Evolutionary conservation across 2,113 vertebrate species (phyloP).

Genomic region (Triplophysa dalaica): DNA sequence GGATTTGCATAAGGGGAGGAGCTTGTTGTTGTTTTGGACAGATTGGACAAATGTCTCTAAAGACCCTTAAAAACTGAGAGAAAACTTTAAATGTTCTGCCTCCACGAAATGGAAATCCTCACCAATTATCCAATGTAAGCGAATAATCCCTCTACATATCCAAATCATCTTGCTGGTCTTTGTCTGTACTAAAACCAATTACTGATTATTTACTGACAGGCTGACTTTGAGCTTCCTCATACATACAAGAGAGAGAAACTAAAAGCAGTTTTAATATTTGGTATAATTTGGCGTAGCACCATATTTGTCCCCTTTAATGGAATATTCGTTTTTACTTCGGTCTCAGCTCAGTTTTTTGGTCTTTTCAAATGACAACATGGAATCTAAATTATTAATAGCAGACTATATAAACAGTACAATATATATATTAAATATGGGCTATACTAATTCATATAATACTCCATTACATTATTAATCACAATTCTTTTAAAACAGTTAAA

Average conservation of each 20-base stretch:
- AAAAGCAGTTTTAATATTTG: too few species aligned
- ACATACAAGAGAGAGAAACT: too few species aligned
- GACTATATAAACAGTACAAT: neutral
- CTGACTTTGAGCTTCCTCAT: neutral
- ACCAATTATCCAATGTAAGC: neutral
- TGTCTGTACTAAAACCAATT: neutral
- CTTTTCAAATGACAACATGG: neutral
- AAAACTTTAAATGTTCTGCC: neutral
- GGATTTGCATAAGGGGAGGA: neutral
- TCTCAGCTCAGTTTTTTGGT: neutral
- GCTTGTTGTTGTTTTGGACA: neutral
- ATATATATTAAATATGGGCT: neutral
- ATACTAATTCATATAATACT: neutral
- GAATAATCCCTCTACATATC: neutral
- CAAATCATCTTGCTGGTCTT: neutral
- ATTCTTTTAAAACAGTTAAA: neutral
- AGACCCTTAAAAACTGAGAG: neutral
- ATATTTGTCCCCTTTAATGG: too few species aligned
- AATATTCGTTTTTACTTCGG: too few species aligned
- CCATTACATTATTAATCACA: neutral
- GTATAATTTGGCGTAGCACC: too few species aligned
- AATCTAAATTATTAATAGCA: neutral
- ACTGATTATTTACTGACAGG: slow-evolving; percentile 4
- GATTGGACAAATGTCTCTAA: slow-evolving; percentile 7
- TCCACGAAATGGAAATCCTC: neutral